Conservation (phyloP, 2,797 vertebrate genomes). For the Protonibea diacanthus region DNA sequence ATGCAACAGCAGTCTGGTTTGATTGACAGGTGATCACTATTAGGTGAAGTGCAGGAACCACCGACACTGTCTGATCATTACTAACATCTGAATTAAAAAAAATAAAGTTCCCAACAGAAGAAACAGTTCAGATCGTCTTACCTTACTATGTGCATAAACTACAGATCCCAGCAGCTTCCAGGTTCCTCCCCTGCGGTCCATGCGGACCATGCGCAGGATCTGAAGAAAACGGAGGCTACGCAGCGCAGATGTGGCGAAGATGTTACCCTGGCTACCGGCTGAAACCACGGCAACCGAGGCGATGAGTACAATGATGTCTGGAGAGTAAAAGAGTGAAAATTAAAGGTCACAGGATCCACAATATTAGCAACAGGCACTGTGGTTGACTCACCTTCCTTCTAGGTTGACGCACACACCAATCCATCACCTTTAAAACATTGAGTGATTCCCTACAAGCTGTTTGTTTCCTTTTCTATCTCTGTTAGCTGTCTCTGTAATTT, state of each 20-base stretch:
- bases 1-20: not conserved
- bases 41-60: too few species aligned
- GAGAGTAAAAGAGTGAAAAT: conserved; percentile 49
- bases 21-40: too few species aligned
- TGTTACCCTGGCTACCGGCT: conserved; percentile 98
- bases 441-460: conserved; percentile 44
- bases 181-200: conserved; percentile 98
- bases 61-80: not conserved
- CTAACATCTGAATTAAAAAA: not conserved
- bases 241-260: conserved; percentile 98
- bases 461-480: conserved; percentile 25
- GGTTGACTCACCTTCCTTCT: conserved; percentile 40
- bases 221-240: conserved; percentile 98
- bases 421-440: conserved; percentile 54
- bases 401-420: conserved; percentile 27
- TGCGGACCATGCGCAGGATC: conserved; percentile 99
- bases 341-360: conserved; percentile 61
- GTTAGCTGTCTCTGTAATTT: conserved; percentile 30
- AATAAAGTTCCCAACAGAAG: not conserved
- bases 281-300: conserved; percentile 98
- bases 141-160: conserved; percentile 99
- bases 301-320: conserved; percentile 99
- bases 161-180: conserved; percentile 99
- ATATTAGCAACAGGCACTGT: conserved; percentile 43
- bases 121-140: conserved; percentile 58